Percentiles rank a stretch among this genome's conserved stretches.
Evolutionary conservation across 1,140 invertebrate genomes (phyloP).

Genomic region (Grapholita molesta): DNA sequence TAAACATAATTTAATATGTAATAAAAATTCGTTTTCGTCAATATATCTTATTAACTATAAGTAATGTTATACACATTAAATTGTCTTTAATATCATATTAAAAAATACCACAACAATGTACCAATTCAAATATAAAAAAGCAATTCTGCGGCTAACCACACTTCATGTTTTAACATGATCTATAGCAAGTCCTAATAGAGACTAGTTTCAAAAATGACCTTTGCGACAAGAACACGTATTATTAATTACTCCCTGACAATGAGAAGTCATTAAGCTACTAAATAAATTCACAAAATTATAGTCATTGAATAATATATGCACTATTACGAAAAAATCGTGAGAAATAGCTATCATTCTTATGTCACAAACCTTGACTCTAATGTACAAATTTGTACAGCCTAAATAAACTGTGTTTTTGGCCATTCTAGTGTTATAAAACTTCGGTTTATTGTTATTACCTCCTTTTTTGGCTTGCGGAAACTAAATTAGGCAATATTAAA

Average conservation of each 20-base stretch:
- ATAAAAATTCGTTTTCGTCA: too few relatives aligned
- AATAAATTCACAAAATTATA: neutral
- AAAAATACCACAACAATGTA: neutral
- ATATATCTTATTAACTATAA: too few relatives aligned
- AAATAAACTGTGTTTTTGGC: neutral
- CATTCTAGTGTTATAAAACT: neutral
- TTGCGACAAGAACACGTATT: neutral
- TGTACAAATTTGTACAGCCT: neutral
- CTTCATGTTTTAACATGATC: neutral
- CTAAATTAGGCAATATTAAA: neutral
- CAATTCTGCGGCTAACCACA: neutral
- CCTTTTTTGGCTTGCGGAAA: neutral
- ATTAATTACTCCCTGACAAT: neutral
- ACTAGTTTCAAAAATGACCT: neutral
- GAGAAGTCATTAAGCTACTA: neutral
- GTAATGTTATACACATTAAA: neutral
- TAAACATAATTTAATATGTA: too few relatives aligned
- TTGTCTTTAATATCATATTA: neutral
- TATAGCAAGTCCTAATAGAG: neutral
- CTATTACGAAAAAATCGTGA: slow-evolving; percentile 15
- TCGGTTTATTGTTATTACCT: neutral
- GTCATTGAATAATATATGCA: neutral
- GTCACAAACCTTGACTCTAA: slow-evolving; percentile 9
- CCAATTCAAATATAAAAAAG: neutral
- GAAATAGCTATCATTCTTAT: slow-evolving; percentile 14